Evolutionary conservation across 2,113 vertebrate genomes (phyloP), one percentile per base, ranked within the genome.

Genomic region (Acanthisitta chloris): DNA sequence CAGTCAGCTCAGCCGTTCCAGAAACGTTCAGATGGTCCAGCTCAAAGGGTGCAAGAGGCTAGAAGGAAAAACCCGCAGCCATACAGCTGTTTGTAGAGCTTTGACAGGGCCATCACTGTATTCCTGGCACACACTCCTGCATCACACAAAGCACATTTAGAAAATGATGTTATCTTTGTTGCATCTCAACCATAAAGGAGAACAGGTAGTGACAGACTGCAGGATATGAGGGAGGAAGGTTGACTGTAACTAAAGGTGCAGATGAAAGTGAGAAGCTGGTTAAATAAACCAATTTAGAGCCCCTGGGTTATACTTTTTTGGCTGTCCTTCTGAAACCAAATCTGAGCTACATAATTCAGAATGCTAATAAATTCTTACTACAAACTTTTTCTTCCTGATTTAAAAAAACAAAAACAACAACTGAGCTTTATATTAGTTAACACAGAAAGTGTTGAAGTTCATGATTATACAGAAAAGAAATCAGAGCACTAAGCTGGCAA

Each of bases 21-120:
- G 93, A 83, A 66, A 55, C 1, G 0, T 85, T 97, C 91, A 86
- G 95, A 96, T 88, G 94, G 97, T 89, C 64, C 89, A 93, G 88
- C 95, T 87, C 52, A 92, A 88, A 94, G 93, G 89, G 70, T 5
- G 1, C 0, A 10, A 62, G 52, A 51, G 52, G 79, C 62, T 72
- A 8, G 52, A 66, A 79, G 55, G 42, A 6, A 59, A n/a, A 69
- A 31, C 67, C 71, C 21, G 58, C 92, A 91, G 91, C 94, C 89
- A 81, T 38, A 33, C 94, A 95, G 95, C 94, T 97, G 94, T 94
- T 90, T 79, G 79, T 86, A 19, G 64, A 90, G 91, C 93, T 81
- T 14, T 79, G 92, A 86, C 92, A 74, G 74, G 81, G 85, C 87
- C 85, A 51, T 67, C 79, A 14, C 93, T 80, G 79, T 93, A 96